phyloP scores from a whole-genome alignment of 2,888 invertebrate species.

The Sarcophaga variegata region DNA sequence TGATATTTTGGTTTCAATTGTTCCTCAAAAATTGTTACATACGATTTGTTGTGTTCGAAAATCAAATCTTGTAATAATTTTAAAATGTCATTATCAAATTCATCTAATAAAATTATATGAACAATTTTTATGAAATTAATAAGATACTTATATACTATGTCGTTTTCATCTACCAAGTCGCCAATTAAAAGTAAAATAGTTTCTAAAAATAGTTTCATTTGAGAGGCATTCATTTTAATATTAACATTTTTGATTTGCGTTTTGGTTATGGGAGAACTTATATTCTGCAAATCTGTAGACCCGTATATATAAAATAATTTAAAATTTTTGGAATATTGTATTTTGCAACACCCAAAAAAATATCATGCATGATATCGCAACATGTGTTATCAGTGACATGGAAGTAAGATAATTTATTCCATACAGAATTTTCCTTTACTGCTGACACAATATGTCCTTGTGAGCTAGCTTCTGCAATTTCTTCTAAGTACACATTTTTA shows the following conservation, averaged over 20 bases:
- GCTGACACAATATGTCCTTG: constrained; percentile 36
- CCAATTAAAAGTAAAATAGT: constrained; percentile 59
- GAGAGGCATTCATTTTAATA: constrained; percentile 26
- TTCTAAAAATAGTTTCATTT: constrained; percentile 58
- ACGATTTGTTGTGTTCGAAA: constrained; percentile 10
- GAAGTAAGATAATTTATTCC: constrained; percentile 59
- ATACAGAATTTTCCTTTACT: constrained; percentile 61
- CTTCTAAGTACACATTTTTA: constrained; percentile 48
- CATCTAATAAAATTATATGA: constrained; percentile 31
- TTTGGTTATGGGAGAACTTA: constrained; percentile 55
- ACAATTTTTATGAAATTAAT: constrained; percentile 46
- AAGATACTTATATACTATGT: constrained; percentile 56
- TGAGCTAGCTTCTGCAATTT: constrained; percentile 45
- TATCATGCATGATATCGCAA: constrained; percentile 66
- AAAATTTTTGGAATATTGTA: constrained; percentile 65
- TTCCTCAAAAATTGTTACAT: constrained; percentile 34
- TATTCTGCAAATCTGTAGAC: constrained; percentile 43
- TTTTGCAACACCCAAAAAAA: constrained; percentile 66
- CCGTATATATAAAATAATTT: constrained; percentile 65
- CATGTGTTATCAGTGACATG: constrained; percentile 64
- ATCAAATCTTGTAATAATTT: constrained; percentile 31
- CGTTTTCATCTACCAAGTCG: constrained; percentile 51
- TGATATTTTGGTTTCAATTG: constrained; percentile 56
- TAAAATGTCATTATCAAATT: constrained; percentile 42
- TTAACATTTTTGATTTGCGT: constrained; percentile 17